These are phyloP conservation scores for Cosmia pyralina DNA, from an alignment of 2,888 invertebrate species.

Conservation along the genomic window DNA sequence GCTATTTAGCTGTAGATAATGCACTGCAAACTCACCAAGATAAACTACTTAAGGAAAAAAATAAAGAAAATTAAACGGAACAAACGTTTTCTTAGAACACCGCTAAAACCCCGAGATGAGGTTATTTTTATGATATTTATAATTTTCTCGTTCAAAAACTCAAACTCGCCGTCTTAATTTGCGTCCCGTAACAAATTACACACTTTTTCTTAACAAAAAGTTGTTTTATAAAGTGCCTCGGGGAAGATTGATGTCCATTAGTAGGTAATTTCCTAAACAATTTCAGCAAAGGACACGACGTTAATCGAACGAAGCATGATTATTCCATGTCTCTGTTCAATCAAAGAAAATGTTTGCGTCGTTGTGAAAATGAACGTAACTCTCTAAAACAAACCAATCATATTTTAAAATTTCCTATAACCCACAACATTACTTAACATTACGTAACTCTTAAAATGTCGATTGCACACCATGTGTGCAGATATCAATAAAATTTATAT, in stretches of 20 bases:
- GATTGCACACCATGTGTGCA: no score
- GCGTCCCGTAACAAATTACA: conserved; percentile 81
- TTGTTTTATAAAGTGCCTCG: conserved; percentile 76
- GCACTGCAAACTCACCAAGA: not conserved
- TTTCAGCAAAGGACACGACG: conserved; percentile 66
- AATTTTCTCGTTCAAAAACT: conserved; percentile 74
- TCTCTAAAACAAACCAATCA: conserved; percentile 10
- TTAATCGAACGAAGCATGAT: conserved; percentile 69
- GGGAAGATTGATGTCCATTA: conserved; percentile 84
- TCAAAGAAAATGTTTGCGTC: conserved; percentile 40
- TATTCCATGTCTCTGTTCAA: conserved; percentile 58
- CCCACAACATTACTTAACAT: no score
- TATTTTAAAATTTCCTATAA: not conserved
- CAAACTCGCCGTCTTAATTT: conserved; percentile 78
- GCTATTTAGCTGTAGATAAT: not conserved
- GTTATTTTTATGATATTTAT: conserved; percentile 70
- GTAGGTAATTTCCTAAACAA: conserved; percentile 79
- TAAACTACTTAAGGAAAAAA: conserved; percentile 14
- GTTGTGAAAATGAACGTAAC: conserved; percentile 29
- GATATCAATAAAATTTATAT: no score
- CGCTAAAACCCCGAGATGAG: conserved; percentile 55
- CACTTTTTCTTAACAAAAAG: conserved; percentile 75
- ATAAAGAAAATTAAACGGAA: conserved; percentile 33
- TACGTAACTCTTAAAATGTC: no score
- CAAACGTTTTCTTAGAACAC: conserved; percentile 41